Percentiles rank a stretch among this genome's conserved stretches.
Evolutionary conservation across 92 coral and sea anemone species (phyloP).

Genomic region (Actinernus sp.): DNA sequence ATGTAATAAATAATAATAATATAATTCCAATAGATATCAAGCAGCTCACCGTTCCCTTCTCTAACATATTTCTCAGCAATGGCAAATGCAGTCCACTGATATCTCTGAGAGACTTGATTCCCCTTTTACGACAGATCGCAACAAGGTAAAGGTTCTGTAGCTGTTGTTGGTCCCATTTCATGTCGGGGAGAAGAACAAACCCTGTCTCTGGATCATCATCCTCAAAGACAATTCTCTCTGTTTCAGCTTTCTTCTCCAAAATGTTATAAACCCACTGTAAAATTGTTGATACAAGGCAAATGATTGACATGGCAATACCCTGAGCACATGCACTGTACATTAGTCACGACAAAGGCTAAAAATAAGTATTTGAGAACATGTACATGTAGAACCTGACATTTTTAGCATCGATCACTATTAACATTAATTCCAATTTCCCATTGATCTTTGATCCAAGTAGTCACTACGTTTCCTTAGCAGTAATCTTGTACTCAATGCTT

Average conservation of each 20-base stretch:
- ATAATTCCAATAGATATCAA: neutral
- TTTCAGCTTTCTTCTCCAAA: constrained; percentile 93
- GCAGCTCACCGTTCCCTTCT: constrained; percentile 80
- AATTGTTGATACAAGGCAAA: no score
- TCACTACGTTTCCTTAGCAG: no score
- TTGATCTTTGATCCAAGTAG: no score
- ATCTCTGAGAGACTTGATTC: constrained; percentile 88
- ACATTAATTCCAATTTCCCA: no score
- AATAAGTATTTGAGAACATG: no score
- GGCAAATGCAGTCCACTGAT: constrained; percentile 72
- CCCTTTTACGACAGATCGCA: constrained; percentile 78
- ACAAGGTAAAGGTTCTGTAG: constrained; percentile 91
- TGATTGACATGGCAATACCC: no score
- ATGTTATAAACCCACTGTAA: constrained; percentile 99
- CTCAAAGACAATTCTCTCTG: constrained; percentile 88
- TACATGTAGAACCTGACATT: no score
- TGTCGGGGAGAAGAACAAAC: constrained; percentile 91
- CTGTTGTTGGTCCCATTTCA: constrained; percentile 95
- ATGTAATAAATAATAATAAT: no score
- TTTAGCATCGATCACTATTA: no score
- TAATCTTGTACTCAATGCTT: no score
- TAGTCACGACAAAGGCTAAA: no score
- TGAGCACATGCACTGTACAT: no score
- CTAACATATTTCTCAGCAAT: constrained; percentile 80
- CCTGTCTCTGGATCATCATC: constrained; percentile 86